These are phyloP conservation scores for Sceliomorpha sp. DNA, from an alignment of 2,888 invertebrate genomes.

Conservation along the genomic window DNA sequence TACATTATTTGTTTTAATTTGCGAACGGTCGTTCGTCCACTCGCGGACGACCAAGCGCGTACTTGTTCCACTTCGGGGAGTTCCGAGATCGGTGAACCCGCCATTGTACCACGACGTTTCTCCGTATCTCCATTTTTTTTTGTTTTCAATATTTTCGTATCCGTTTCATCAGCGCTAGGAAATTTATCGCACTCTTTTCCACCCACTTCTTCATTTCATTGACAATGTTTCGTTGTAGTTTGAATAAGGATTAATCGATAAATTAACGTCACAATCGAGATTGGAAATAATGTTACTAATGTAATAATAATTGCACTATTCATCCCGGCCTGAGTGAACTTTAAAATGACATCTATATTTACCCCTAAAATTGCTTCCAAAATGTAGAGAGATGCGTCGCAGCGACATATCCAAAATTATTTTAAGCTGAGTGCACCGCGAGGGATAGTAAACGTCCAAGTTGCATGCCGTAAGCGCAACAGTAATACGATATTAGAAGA, in stretches of 20 bases:
- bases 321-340: no score
- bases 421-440: constrained; percentile 4
- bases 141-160: no score
- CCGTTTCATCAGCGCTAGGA: no score
- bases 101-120: neutral
- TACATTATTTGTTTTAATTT: constrained; percentile 49
- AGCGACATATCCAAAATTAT: constrained; percentile 13
- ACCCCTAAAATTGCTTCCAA: no score
- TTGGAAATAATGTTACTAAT: no score
- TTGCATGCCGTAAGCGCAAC: constrained; percentile 32
- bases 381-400: neutral
- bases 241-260: no score
- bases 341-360: no score
- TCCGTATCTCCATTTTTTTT: neutral
- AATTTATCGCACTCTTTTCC: no score
- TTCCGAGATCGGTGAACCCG: neutral
- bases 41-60: constrained; percentile 16
- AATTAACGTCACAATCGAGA: no score
- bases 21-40: constrained; percentile 18
- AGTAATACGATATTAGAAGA: constrained; percentile 42
- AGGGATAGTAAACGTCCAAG: constrained; percentile 23
- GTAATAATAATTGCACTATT: no score
- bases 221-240: no score
- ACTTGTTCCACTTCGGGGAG: constrained; percentile 32
- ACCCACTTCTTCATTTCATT: no score